Conservation (phyloP, 1,140 invertebrate species). For the Trichoplusia ni region DNA sequence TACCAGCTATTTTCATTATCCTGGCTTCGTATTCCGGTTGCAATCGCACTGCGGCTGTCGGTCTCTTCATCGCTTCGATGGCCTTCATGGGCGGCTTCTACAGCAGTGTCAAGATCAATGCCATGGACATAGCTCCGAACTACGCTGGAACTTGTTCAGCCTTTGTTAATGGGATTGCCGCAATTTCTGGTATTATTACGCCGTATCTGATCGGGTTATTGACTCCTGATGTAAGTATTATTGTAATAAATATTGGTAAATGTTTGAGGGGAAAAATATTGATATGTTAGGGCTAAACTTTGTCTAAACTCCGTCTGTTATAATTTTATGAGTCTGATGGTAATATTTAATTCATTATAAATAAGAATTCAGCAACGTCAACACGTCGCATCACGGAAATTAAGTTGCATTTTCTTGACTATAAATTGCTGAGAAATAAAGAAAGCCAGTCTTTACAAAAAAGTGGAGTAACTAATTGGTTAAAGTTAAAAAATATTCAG, state of each 20-base stretch:
- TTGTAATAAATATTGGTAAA: too few relatives aligned
- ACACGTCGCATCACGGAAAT: too few relatives aligned
- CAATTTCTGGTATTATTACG: slow-evolving; percentile 88
- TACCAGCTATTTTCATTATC: slow-evolving; percentile 89
- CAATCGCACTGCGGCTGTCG: slow-evolving; percentile 83
- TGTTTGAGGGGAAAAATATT: too few relatives aligned
- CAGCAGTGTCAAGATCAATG: slow-evolving; percentile 90
- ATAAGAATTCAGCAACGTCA: too few relatives aligned
- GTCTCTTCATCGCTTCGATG: slow-evolving; percentile 87
- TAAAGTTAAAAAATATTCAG: slow-evolving; percentile 8
- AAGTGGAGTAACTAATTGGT: too few relatives aligned
- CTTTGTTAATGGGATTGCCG: slow-evolving; percentile 91
- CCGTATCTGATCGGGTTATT: slow-evolving; percentile 89
- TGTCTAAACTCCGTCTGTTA: too few relatives aligned
- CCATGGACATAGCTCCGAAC: slow-evolving; percentile 92
- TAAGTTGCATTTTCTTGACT: too few relatives aligned
- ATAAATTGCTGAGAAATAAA: too few relatives aligned
- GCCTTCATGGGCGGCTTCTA: slow-evolving; percentile 89
- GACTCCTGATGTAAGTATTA: slow-evolving; percentile 85
- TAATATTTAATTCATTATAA: too few relatives aligned
- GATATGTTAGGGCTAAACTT: too few relatives aligned
- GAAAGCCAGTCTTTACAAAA: too few relatives aligned
- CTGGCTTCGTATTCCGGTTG: slow-evolving; percentile 91
- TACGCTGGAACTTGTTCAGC: slow-evolving; percentile 93
- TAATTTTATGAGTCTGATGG: too few relatives aligned